These are phyloP conservation scores for Melanostoma mellinum DNA, from an alignment of 2,888 invertebrate species.

Conservation along the genomic window DNA sequence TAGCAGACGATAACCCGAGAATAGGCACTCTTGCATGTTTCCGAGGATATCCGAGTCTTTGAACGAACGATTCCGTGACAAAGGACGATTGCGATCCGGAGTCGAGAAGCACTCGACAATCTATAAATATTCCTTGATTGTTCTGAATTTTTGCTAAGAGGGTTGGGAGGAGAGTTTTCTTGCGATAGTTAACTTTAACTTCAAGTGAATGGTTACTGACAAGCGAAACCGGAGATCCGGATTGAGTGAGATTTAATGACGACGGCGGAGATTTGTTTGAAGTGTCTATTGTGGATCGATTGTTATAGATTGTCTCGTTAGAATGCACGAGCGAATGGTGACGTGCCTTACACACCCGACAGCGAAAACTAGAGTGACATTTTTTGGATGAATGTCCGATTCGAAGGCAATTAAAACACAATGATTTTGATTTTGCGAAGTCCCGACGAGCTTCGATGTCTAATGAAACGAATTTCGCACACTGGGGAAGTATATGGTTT, in stretches of 20 bases:
- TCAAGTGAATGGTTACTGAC: too few species aligned
- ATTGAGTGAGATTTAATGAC: background rate
- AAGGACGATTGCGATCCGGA: slow-evolving; percentile 22
- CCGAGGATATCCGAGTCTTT: slow-evolving; percentile 8
- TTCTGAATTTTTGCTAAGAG: slow-evolving; percentile 6
- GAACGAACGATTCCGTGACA: slow-evolving; percentile 12
- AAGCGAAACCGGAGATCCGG: too few species aligned
- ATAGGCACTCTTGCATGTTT: slow-evolving; percentile 6
- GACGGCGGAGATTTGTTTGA: background rate
- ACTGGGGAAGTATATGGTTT: background rate
- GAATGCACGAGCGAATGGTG: slow-evolving; percentile 22
- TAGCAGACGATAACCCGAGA: slow-evolving; percentile 11
- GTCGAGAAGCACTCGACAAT: slow-evolving; percentile 17
- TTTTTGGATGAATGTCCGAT: slow-evolving; percentile 13
- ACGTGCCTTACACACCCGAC: background rate
- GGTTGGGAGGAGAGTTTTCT: slow-evolving; percentile 10
- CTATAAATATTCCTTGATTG: background rate
- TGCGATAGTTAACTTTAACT: too few species aligned
- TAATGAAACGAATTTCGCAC: background rate
- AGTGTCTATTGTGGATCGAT: background rate
- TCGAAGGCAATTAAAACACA: slow-evolving; percentile 28
- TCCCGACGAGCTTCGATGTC: too few species aligned
- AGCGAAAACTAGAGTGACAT: slow-evolving; percentile 5
- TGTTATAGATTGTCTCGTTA: background rate
- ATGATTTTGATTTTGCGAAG: slow-evolving; percentile 2